phyloP scores from a whole-genome alignment of 35 echinoderm and acorn worm species.

The Ophiothrix spiculata region DNA sequence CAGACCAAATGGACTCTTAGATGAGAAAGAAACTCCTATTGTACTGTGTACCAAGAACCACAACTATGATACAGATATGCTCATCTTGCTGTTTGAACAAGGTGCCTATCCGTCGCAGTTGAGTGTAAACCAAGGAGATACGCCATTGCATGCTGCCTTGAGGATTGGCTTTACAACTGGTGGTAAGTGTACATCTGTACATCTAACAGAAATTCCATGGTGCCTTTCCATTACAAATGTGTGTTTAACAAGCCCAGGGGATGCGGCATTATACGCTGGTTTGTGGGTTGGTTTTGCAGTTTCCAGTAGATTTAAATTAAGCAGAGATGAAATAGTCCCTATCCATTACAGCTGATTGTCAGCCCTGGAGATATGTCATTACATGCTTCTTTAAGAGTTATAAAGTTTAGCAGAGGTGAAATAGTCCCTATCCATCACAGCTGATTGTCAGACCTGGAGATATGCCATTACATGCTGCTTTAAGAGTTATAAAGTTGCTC shows the following conservation, averaged over 20 bases:
- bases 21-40: slow-evolving; percentile 9
- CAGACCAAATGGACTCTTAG: slow-evolving; percentile 27
- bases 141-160: slow-evolving; percentile 39
- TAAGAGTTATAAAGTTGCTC: no score
- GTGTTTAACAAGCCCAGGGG: no score
- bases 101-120: slow-evolving; percentile 27
- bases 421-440: no score
- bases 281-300: no score
- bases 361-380: slow-evolving; percentile 38
- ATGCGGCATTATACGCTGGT: no score
- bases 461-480: no score
- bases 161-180: slow-evolving; percentile 17
- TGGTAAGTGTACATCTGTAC: slow-evolving; percentile 29
- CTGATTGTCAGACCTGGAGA: slow-evolving; percentile 24
- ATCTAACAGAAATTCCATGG: no score
- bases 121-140: slow-evolving; percentile 24
- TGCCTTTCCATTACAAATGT: no score
- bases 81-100: slow-evolving; percentile 22
- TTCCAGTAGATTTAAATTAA: no score
- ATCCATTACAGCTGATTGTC: slow-evolving; percentile 10
- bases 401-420: no score
- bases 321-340: slow-evolving; percentile 15
- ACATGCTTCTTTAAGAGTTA: slow-evolving; percentile 34
- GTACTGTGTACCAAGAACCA: background rate
- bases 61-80: background rate